Evolutionary conservation across 2,113 vertebrate genomes (phyloP), one percentile per base, ranked within the genome.

Genomic region (Tursiops truncatus): DNA sequence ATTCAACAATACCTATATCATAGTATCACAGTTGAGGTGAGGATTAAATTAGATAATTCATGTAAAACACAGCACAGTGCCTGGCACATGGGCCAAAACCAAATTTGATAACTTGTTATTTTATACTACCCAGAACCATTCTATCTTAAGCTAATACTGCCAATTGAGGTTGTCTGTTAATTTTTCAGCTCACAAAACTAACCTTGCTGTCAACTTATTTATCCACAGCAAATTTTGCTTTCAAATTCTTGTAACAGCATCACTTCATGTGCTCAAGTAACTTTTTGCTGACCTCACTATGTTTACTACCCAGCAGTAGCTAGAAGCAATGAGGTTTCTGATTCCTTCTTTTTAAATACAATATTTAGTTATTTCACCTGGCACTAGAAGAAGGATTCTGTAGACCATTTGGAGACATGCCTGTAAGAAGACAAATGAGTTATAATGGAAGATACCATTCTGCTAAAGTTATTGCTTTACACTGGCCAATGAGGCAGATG

Each of bases 131-230:
- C 74, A 63, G 82, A 88, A 53, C 44, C 56, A 73, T 56, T 41
- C 53, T 56, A 77, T 21, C 67, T 44, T 36, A 87, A 77, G 38
- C 53, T 73, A 96, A 87, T 56, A 63, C 25, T 36, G 17, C 65
- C 80, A 62, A 65, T 9, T 50, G 25, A 90, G 71, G 50, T 31
- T 73, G 36, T 31, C 77, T 60, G 36, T 80, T 36, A 20, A 94
- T n/a, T 86, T 73, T 92, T 89, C 33, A 85, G 73, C 60, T 88
- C 53, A 80, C 50, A 63, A 79, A 97, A 76, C 41, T 89, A 92
- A 67, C 25, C 10, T 14, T 93, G 31, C 80, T 90, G 85, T 53
- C 50, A 68, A 70, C 41, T 91, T 53, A n/a, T 65, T 77, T 62
- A 84, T 11, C 10, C 36, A 71, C 0, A 77, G 38, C 62, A 89